Base-by-base conservation (phyloP, 2,888 invertebrate genomes). In the Steinernema hermaphroditum region DNA sequence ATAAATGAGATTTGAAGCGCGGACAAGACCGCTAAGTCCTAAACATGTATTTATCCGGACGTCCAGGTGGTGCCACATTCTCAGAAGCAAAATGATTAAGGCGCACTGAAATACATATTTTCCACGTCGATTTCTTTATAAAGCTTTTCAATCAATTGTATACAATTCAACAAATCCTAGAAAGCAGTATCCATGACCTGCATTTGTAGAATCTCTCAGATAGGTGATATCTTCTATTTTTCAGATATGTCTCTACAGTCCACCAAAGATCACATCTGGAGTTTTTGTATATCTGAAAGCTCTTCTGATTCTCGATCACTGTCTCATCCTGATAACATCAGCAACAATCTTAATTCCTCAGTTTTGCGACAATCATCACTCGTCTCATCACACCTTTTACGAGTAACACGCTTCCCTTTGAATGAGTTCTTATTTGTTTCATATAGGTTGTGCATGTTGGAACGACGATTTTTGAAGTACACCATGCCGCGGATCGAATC, bases 261-360 rank as follows among this genome's bases (percentile, higher is more conserved):
- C 85, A 29, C 85, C 85, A 14, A 86, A 83, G 72, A 85, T 85
- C 37, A 83, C 85, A 27, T 85, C 85, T 4, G 85, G 85, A 9
- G 85, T 86, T 16, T 84, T 85, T 72, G 81, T 85, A 19, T 85
- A 86, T 57, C 75, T 85, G 70, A 85, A 85, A 73, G 85, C 82
- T 0, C 76, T 85, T 19, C 77, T 85, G 12, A 78, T 85, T 16
- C 75, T 85, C 32, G 85, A 85, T 71, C 82, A 81, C 72, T 75
- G 80, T 16, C 83, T 83, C 72, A 77, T 86, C 14, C 68, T 82
- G n/a, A 75, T 81, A 12, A 82, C 83, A 12, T 75, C 76, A 32
- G 72, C 70, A 57, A 76, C 75, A 24, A 69, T 74, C 41, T 29
- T 82, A 0, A 57, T 81, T 24, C 78, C 79, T 9, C 78, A 79